Conservation (phyloP, 2,113 vertebrate genomes). For the Anoura caudifer region DNA sequence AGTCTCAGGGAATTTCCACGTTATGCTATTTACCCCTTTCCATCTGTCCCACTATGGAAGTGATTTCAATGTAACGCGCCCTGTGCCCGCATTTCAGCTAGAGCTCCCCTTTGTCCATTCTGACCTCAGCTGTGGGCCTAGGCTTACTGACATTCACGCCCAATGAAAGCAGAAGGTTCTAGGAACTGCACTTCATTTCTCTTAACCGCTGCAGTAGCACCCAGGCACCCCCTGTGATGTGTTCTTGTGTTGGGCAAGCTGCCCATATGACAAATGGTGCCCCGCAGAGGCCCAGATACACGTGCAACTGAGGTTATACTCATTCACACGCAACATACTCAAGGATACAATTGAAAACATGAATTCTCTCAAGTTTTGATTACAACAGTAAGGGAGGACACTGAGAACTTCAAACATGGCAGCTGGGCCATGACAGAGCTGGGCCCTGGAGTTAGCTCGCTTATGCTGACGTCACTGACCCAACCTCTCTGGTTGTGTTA, state of each 20-base stretch:
- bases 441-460: neutral
- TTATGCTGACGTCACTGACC: neutral
- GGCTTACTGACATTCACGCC: neutral
- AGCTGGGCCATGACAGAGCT: neutral
- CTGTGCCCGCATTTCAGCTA: neutral
- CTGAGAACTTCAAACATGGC: neutral
- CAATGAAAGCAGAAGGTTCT: neutral
- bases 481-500: neutral
- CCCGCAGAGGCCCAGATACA: neutral
- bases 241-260: neutral
- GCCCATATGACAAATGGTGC: neutral
- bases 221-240: neutral
- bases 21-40: neutral
- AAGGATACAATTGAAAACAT: neutral
- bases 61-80: neutral
- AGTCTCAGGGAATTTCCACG: neutral
- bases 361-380: neutral
- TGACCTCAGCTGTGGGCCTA: neutral
- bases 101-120: neutral
- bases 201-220: neutral
- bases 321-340: neutral
- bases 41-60: neutral
- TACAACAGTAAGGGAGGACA: neutral
- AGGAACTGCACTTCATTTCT: neutral
- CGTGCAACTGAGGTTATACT: neutral